phyloP scores from a whole-genome alignment of 1,140 invertebrate species.

The Procambarus clarkii region DNA sequence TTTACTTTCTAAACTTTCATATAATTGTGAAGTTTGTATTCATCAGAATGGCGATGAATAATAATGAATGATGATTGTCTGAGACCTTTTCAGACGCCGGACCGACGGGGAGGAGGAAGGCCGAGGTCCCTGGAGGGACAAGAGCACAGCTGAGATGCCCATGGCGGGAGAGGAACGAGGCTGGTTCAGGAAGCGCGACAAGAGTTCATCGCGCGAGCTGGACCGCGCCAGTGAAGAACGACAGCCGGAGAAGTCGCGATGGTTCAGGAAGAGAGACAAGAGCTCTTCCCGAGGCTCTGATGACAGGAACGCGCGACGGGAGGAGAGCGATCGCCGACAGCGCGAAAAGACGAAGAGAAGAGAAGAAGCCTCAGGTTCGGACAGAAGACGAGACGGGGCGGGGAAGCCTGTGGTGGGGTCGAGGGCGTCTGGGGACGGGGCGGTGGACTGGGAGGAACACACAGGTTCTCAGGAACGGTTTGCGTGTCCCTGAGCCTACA shows the following conservation, averaged over 20 bases:
- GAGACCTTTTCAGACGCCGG: background rate
- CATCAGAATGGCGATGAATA: background rate
- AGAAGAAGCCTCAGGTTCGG: background rate
- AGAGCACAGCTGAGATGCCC: background rate
- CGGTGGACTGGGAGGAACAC: conserved; percentile 40
- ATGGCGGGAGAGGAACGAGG: conserved; percentile 50
- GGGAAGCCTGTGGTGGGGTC: conserved; percentile 63
- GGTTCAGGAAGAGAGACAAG: conserved; percentile 72
- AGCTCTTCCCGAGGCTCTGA: conserved; percentile 62
- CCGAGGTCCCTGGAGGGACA: conserved; percentile 3
- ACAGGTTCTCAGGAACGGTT: conserved; percentile 61
- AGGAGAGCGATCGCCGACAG: conserved; percentile 66
- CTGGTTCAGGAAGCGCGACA: conserved; percentile 60
- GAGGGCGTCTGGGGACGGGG: conserved; percentile 30
- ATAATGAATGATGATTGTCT: background rate
- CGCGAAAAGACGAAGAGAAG: conserved; percentile 1
- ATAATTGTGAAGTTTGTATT: no score
- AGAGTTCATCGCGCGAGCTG: conserved; percentile 64
- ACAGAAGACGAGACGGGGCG: conserved; percentile 22
- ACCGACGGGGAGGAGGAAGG: conserved; percentile 39
- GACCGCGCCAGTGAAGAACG: conserved; percentile 59
- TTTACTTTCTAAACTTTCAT: no score
- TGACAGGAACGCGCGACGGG: conserved; percentile 70
- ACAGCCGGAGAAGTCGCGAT: conserved; percentile 58
- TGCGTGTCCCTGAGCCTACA: conserved; percentile 70